Base-by-base conservation (phyloP, 1,140 invertebrate genomes). In the Coptotermes formosanus region DNA sequence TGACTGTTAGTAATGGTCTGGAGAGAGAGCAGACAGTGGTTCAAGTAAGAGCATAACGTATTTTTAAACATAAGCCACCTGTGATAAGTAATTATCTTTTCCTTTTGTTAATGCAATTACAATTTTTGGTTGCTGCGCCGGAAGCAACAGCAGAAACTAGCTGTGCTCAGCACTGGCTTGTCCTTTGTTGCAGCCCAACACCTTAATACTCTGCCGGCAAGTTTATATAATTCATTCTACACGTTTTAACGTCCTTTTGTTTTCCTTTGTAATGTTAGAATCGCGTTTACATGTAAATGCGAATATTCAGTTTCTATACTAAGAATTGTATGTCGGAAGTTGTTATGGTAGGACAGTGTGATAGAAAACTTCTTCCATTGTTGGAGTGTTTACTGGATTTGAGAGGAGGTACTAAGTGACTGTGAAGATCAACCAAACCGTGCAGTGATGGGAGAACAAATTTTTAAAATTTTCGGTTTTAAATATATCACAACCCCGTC, bases 181-280 rank as follows among this genome's bases (percentile, higher is more conserved):
- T 8, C 16, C 52, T 55, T 55, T 55, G 52, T 55, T 55, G n/a
- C 8, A 75, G 64, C 64, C 16, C 64, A 2, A 7, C 30, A 30
- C 52, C 25, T 25, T 75, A 75, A 25, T 30, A 12, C n/a, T n/a
- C 64, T 30, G 25, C 64, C 64, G 30, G 64, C n/a, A 30, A 30
- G 25, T 75, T 75, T 16, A 75, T 16, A 75, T 75, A n/a, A 9
- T 30, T 75, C 9, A 75, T 9, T n/a, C 25, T 75, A 75, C 64
- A 14, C n/a, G 64, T 75, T 75, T 75, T n/a, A 30, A 30, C 64
- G 64, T 75, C 64, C 64, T 75, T 30, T 75, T 75, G 25, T 75
- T 75, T n/a, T 75, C 25, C 64, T 75, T 75, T 75, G 64, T 75
- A 30, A 75, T n/a, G 64, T 75, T 30, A n/a, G 64, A 75, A 75